Conservation (phyloP, 2,888 invertebrate genomes). For the Caprella mutica region DNA sequence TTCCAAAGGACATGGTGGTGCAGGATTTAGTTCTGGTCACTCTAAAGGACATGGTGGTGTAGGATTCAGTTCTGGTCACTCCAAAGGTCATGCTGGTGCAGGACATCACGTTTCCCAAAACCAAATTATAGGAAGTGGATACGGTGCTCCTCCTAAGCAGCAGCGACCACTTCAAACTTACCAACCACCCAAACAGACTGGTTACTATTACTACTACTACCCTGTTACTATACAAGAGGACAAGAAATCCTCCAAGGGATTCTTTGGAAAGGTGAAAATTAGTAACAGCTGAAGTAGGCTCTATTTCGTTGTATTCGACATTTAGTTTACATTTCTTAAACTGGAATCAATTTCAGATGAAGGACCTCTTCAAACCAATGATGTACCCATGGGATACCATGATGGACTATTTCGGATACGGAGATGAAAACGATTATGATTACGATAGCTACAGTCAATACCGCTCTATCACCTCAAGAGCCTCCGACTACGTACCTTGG, state of each 20-base stretch:
- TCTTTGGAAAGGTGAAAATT: constrained; percentile 8
- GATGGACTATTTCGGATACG: constrained; percentile 15
- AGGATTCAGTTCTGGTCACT: too few species aligned
- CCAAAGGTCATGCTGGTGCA: too few species aligned
- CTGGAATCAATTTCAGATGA: neutral
- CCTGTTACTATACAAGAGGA: constrained; percentile 15
- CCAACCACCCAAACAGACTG: constrained; percentile 16
- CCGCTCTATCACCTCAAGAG: constrained; percentile 5
- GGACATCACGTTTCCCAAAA: neutral
- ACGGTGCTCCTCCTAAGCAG: neutral
- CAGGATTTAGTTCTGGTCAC: too few species aligned
- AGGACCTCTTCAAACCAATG: constrained; percentile 4
- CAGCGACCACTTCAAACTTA: too few species aligned
- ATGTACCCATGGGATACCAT: constrained; percentile 8
- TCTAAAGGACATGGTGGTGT: too few species aligned
- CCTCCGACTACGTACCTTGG: constrained; percentile 12
- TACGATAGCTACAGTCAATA: constrained; percentile 9
- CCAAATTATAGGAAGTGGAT: constrained; percentile 4
- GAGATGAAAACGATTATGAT: constrained; percentile 8
- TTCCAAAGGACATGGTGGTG: too few species aligned
- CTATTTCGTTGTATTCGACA: neutral
- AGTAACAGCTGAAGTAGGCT: neutral
- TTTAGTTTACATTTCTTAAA: neutral
- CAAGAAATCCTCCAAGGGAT: constrained; percentile 9
- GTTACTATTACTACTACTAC: constrained; percentile 30